Base-by-base conservation (phyloP, 2,888 invertebrate genomes). In the Chalcis sispes region DNA sequence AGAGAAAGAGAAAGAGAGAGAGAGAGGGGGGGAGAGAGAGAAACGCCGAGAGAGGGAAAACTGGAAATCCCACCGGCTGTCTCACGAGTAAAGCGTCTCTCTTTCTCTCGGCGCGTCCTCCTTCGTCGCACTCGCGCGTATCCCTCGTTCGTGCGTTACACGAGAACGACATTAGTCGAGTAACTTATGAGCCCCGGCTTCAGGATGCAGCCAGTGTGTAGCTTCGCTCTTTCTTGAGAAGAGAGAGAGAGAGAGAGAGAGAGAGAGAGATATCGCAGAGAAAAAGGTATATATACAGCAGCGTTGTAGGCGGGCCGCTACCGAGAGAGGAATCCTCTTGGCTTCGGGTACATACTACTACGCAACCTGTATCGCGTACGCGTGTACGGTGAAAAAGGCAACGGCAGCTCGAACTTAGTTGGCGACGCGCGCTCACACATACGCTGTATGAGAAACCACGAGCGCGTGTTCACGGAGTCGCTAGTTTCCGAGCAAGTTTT, bases 81-180 rank as follows among this genome's bases (percentile, higher is more conserved):
- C n/a, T n/a, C 77, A 80, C 79, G 25, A 23, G 15, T 79, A 10
- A 20, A 8, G n/a, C 42, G 50, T n/a, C 25, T 66, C 27, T 29
- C 48, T 29, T 29, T 46, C 42, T 42, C 64, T 54, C 58, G 29
- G 58, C 27, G 50, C 25, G 40, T 73, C n/a, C 40, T 56, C 77
- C 18, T 50, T n/a, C n/a, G n/a, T n/a, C 42, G 67, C 54, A 77
- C n/a, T 76, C 70, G 77, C 77, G 67, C 77, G 67, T 80, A 81
- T n/a, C n/a, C n/a, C n/a, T n/a, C n/a, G n/a, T n/a, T n/a, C 40
- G 74, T 71, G 66, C 70, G 66, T 82, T 86, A 88, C 88, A 87
- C 84, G 87, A 84, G 85, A 87, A 87, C 85, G 87, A 88, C 88
- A 88, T 88, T 88, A 88, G 85, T 83, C 75, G 78, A 83, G 86